Conservation (phyloP, 2,797 vertebrate species). For the Leuciscus waleckii region DNA sequence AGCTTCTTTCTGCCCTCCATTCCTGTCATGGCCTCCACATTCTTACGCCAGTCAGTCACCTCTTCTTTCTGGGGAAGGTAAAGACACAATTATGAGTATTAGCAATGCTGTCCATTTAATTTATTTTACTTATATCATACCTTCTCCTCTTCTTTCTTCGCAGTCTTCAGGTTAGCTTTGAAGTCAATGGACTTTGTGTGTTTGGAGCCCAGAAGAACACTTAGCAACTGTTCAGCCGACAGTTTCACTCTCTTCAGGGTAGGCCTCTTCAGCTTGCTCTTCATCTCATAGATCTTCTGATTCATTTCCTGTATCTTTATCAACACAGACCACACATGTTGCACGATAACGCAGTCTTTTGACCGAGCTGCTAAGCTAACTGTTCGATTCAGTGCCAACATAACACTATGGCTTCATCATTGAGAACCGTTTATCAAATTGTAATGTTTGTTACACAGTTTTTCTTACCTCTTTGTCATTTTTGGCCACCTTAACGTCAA, state of each 20-base stretch:
- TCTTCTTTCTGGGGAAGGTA: constrained; percentile 61
- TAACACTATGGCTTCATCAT: not conserved
- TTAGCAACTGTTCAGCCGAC: constrained; percentile 69
- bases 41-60: constrained; percentile 68
- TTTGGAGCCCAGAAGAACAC: constrained; percentile 67
- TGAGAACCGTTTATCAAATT: not conserved
- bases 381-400: not conserved
- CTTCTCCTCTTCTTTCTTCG: constrained; percentile 72
- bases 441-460: not conserved
- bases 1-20: constrained; percentile 68
- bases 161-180: constrained; percentile 71
- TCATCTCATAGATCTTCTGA: constrained; percentile 67
- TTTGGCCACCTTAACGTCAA: constrained; percentile 70
- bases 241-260: constrained; percentile 67
- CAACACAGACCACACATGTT: constrained; percentile 32
- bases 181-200: constrained; percentile 68
- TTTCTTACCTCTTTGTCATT: constrained; percentile 69
- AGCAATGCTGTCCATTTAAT: not conserved
- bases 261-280: constrained; percentile 70
- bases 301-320: constrained; percentile 63
- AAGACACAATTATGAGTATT: not conserved
- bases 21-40: constrained; percentile 67
- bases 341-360: not conserved
- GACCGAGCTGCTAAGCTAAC: not conserved
- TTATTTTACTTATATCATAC: constrained; percentile 16